phyloP scores from a whole-genome alignment of 2,113 vertebrate species.

The Cochlearius cochlearius region DNA sequence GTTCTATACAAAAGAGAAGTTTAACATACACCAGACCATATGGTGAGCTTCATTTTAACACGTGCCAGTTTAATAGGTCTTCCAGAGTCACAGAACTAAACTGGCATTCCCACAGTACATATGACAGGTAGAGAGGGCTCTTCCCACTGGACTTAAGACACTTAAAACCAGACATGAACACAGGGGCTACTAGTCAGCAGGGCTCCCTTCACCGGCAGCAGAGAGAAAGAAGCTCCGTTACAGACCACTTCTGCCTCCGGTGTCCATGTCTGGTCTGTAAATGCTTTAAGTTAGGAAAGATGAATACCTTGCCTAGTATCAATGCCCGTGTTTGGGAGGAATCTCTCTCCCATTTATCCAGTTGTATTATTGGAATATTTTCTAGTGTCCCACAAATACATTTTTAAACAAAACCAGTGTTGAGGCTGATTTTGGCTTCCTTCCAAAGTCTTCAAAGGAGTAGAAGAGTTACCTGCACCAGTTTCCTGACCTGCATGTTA shows the following conservation, averaged over 20 bases:
- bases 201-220: background rate
- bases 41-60: background rate
- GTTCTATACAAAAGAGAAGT: background rate
- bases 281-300: background rate
- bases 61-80: rapidly evolving
- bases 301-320: background rate
- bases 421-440: background rate
- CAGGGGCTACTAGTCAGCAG: background rate
- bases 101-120: background rate
- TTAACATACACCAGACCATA: background rate
- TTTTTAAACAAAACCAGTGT: background rate
- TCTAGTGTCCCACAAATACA: background rate
- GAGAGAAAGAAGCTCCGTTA: background rate
- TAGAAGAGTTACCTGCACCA: background rate
- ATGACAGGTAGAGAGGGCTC: background rate
- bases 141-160: background rate
- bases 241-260: background rate
- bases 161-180: background rate
- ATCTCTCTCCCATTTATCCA: background rate
- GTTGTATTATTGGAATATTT: background rate
- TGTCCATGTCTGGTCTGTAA: background rate
- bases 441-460: background rate
- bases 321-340: background rate
- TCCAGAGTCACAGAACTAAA: background rate
- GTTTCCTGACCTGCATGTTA: background rate